Evolutionary conservation across 2,888 invertebrate genomes (phyloP).

Genomic region (Automeris io): DNA sequence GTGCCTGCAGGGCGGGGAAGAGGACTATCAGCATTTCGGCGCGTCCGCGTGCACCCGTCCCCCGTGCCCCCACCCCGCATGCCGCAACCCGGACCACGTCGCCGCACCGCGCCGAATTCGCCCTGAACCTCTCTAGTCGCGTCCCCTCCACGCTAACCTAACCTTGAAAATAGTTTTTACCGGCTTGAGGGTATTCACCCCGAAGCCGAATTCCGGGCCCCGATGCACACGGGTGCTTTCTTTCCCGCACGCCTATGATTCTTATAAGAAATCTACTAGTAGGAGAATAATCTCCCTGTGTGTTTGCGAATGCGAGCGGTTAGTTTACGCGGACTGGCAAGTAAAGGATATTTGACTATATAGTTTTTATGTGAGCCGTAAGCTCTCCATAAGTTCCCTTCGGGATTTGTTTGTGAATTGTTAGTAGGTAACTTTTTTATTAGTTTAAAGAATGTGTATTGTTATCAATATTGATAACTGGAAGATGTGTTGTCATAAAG

Average conservation of each 20-base stretch:
- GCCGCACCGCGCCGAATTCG: slow-evolving; percentile 57
- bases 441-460: slow-evolving; percentile 39
- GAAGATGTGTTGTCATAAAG: not conserved
- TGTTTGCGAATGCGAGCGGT: slow-evolving; percentile 35
- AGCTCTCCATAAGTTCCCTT: slow-evolving; percentile 44
- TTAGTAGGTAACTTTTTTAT: slow-evolving; percentile 29
- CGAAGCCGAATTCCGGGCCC: slow-evolving; percentile 70
- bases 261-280: slow-evolving; percentile 41
- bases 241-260: slow-evolving; percentile 32
- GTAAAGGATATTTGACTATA: slow-evolving; percentile 71
- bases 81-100: no score
- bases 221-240: slow-evolving; percentile 57
- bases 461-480: slow-evolving; percentile 4
- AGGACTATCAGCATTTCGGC: slow-evolving; percentile 72
- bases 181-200: slow-evolving; percentile 75
- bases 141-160: slow-evolving; percentile 68
- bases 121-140: slow-evolving; percentile 62
- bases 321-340: slow-evolving; percentile 54
- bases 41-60: slow-evolving; percentile 52
- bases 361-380: slow-evolving; percentile 63
- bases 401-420: slow-evolving; percentile 60
- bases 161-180: slow-evolving; percentile 78
- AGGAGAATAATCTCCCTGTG: slow-evolving; percentile 35
- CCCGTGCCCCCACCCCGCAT: slow-evolving; percentile 28
- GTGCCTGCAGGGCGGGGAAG: slow-evolving; percentile 23